phyloP scores from a whole-genome alignment of 2,888 invertebrate genomes.

The Galeruca laticollis region DNA sequence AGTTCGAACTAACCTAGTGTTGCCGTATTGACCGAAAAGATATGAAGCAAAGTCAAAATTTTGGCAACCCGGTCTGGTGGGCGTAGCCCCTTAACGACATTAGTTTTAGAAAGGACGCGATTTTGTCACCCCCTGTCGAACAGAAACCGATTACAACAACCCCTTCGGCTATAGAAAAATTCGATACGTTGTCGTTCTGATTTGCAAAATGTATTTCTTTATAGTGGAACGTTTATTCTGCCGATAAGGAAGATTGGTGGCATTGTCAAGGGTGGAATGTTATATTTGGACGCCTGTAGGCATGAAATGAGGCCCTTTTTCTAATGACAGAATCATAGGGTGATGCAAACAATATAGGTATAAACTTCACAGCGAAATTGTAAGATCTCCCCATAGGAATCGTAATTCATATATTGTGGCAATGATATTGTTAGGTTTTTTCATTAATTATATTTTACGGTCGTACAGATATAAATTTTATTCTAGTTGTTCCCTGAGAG shows the following conservation, averaged over 20 bases:
- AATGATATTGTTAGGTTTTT: conserved; percentile 41
- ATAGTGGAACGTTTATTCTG: conserved; percentile 52
- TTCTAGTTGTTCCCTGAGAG: conserved; percentile 6
- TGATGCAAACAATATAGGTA: conserved; percentile 59
- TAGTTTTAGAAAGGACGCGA: conserved; percentile 59
- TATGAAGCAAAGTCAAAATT: conserved; percentile 16
- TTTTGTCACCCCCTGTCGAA: conserved; percentile 61
- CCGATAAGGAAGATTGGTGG: conserved; percentile 52
- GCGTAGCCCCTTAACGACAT: conserved; percentile 66
- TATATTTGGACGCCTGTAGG: conserved; percentile 51
- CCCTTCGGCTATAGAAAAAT: conserved; percentile 65
- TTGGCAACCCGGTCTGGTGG: conserved; percentile 62
- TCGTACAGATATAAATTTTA: conserved; percentile 32
- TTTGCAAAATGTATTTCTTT: conserved; percentile 64
- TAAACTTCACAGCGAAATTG: conserved; percentile 56
- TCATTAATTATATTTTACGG: conserved; percentile 46
- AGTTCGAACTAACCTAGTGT: too few species aligned
- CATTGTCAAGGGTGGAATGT: conserved; percentile 46
- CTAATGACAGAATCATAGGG: conserved; percentile 67
- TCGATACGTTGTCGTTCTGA: conserved; percentile 67
- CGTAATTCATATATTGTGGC: conserved; percentile 44
- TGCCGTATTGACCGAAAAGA: too few species aligned
- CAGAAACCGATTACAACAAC: conserved; percentile 67
- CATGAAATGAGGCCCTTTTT: conserved; percentile 58
- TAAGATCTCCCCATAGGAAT: conserved; percentile 54